Conservation (phyloP, 2,888 invertebrate genomes). For the Nymphalis c-album region DNA sequence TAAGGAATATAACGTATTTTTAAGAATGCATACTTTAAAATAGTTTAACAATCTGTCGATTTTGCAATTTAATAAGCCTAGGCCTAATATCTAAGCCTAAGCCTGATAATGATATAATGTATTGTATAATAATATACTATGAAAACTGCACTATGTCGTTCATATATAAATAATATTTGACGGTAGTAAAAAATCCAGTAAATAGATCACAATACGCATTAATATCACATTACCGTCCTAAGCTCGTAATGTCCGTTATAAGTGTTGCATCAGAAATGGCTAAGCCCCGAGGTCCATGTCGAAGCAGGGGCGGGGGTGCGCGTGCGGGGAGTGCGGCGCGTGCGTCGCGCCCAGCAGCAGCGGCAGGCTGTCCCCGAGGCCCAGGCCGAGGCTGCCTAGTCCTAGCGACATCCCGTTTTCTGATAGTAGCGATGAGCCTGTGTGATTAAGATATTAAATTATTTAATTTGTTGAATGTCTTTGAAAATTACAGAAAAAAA, state of each 20-base stretch:
- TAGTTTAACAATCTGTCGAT: too few species aligned
- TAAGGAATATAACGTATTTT: too few species aligned
- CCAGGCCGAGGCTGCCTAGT: constrained; percentile 43
- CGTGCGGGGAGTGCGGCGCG: constrained; percentile 72
- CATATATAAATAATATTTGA: too few species aligned
- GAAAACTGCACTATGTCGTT: too few species aligned
- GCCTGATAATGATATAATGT: not conserved
- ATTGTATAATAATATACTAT: not conserved
- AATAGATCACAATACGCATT: constrained; percentile 10
- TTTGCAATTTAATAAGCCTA: too few species aligned
- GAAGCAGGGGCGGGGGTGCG: constrained; percentile 68
- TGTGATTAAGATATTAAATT: constrained; percentile 7
- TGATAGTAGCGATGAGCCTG: constrained; percentile 56
- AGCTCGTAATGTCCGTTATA: not conserved
- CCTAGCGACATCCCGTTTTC: constrained; percentile 46
- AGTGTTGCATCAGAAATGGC: not conserved
- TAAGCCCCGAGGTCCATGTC: constrained; percentile 73
- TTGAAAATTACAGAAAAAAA: too few species aligned
- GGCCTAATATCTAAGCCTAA: too few species aligned
- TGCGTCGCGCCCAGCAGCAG: constrained; percentile 68
- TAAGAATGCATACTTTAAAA: too few species aligned
- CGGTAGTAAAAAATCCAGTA: not conserved
- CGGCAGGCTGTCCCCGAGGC: constrained; percentile 58
- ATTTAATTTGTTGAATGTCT: too few species aligned
- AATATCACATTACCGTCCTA: not conserved